These are phyloP conservation scores for Lacerta agilis DNA, from an alignment of 2,797 vertebrate genomes.

Conservation along the genomic window DNA sequence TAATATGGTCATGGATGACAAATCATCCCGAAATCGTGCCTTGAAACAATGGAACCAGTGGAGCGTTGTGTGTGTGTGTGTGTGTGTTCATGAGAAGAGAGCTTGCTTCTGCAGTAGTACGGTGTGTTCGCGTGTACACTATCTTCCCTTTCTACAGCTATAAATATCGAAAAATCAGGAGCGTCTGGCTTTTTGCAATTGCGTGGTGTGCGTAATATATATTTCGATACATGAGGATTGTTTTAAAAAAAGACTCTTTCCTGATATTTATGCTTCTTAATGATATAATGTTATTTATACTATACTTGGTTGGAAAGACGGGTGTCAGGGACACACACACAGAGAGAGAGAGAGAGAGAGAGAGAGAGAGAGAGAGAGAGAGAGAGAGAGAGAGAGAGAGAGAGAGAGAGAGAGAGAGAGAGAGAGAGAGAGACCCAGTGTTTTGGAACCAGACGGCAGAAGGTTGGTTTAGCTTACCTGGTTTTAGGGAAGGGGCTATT, in stretches of 20 bases:
- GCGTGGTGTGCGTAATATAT: too few relatives aligned
- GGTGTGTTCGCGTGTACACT: neutral
- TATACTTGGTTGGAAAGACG: neutral
- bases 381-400: too few relatives aligned
- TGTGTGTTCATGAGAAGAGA: neutral
- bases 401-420: too few relatives aligned
- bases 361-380: too few relatives aligned
- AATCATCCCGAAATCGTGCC: slow-evolving; percentile 27
- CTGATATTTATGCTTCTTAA: neutral
- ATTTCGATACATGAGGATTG: too few relatives aligned
- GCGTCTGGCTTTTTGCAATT: too few relatives aligned
- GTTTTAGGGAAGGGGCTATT: neutral
- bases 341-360: too few relatives aligned
- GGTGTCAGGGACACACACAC: too few relatives aligned
- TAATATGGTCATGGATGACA: slow-evolving; percentile 6
- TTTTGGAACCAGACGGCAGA: neutral
- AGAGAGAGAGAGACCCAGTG: too few relatives aligned
- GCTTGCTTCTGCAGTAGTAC: rapidly evolving
- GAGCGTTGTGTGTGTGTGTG: slow-evolving; percentile 35
- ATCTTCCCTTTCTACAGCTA: too few relatives aligned
- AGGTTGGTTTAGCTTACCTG: neutral
- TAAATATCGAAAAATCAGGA: too few relatives aligned
- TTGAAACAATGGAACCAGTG: neutral
- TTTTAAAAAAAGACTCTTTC: too few relatives aligned
- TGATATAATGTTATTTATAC: neutral